Evolutionary conservation across 2,888 invertebrate species (phyloP).

Genomic region (Caenorhabditis angaria): DNA sequence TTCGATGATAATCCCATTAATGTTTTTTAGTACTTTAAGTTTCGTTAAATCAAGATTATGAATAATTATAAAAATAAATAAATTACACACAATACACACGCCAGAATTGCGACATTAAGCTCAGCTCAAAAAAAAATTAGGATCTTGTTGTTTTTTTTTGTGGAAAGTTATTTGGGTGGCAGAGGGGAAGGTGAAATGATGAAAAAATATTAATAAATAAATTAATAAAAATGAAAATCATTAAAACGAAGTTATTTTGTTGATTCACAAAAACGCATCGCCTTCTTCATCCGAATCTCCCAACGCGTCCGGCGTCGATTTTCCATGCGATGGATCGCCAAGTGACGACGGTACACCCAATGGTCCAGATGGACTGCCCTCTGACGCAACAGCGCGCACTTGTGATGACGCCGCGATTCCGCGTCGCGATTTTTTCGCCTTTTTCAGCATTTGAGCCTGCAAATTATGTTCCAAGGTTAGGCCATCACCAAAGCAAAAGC

Average conservation of each 20-base stretch:
- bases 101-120: conserved; percentile 8
- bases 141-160: neutral
- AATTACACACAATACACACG: conserved; percentile 1
- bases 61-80: conserved; percentile 2
- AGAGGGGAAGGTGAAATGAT: neutral
- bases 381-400: conserved; percentile 60
- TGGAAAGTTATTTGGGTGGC: neutral
- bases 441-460: conserved; percentile 99
- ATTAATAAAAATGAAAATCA: neutral
- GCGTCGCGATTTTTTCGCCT: conserved; percentile 80
- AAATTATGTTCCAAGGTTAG: conserved; percentile 33
- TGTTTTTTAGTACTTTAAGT: neutral
- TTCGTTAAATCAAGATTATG: neutral
- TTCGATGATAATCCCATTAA: conserved; percentile 1
- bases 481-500: conserved; percentile 37
- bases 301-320: conserved; percentile 66
- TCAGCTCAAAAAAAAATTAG: neutral
- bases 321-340: conserved; percentile 57
- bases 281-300: conserved; percentile 65
- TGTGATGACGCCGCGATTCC: conserved; percentile 44
- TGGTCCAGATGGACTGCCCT: conserved; percentile 55
- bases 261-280: conserved; percentile 67
- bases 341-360: conserved; percentile 53
- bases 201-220: neutral
- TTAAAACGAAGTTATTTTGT: neutral